Conservation (phyloP, 2,797 vertebrate genomes). For the Otolemur crassicaudatus region DNA sequence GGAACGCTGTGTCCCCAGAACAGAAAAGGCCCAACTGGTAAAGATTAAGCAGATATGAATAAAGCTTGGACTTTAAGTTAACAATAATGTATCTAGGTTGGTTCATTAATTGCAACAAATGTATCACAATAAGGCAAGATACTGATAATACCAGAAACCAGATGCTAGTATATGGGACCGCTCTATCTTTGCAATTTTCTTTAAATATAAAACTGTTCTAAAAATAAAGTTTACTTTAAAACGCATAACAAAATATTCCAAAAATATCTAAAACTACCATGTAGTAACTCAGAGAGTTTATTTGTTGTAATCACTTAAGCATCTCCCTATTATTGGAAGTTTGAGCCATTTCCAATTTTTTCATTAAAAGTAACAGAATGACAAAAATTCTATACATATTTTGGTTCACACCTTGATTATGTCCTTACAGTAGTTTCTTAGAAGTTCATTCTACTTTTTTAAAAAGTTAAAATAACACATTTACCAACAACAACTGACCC, state of each 20-base stretch:
- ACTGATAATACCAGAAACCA: neutral
- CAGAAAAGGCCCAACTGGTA: neutral
- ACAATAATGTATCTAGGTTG: neutral
- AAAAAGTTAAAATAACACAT: slow-evolving; percentile 4
- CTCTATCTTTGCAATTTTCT: neutral
- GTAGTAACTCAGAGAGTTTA: neutral
- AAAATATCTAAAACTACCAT: slow-evolving; percentile 34
- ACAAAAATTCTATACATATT: neutral
- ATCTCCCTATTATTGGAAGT: slow-evolving; percentile 5
- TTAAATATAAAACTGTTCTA: neutral
- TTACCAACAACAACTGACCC: neutral
- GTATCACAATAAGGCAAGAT: neutral
- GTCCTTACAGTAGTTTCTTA: neutral
- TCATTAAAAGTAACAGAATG: neutral
- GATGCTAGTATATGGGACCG: neutral
- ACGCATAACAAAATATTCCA: neutral
- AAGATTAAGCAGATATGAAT: slow-evolving; percentile 1
- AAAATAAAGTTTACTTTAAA: slow-evolving; percentile 27
- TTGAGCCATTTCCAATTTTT: slow-evolving; percentile 5
- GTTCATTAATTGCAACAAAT: neutral
- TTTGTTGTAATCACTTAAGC: slow-evolving; percentile 10
- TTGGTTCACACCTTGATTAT: neutral
- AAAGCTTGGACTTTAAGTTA: neutral
- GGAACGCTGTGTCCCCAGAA: neutral
- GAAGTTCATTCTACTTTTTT: neutral